Percentiles rank a stretch among this genome's conserved stretches.
phyloP scores from a whole-genome alignment of 2,113 vertebrate genomes.

The Sander lucioperca region DNA sequence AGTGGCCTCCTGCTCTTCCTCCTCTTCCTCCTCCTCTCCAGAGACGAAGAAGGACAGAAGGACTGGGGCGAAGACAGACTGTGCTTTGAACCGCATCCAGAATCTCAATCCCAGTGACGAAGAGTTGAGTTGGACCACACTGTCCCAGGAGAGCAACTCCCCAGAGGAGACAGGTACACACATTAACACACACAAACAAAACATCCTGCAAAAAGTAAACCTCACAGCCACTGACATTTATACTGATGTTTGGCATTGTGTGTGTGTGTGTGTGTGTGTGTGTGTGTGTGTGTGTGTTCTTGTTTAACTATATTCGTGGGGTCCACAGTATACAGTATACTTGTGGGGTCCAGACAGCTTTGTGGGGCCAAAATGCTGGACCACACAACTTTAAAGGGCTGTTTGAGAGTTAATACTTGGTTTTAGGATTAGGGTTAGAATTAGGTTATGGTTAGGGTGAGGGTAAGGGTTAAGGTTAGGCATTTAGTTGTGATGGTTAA shows the following conservation, averaged over 20 bases:
- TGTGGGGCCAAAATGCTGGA: too few species aligned
- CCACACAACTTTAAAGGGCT: too few species aligned
- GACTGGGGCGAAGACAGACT: constrained; percentile 95
- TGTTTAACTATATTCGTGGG: too few species aligned
- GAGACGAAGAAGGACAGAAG: constrained; percentile 97
- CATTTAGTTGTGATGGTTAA: too few species aligned
- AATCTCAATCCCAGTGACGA: constrained; percentile 96
- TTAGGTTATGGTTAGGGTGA: too few species aligned
- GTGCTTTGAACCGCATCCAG: constrained; percentile 95
- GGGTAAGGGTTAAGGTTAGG: too few species aligned
- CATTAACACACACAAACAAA: constrained; percentile 6
- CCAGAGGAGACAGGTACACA: constrained; percentile 92
- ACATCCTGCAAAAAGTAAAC: neutral
- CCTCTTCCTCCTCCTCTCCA: constrained; percentile 90
- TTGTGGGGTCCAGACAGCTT: too few species aligned
- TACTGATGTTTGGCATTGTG: neutral
- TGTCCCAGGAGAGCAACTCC: constrained; percentile 96
- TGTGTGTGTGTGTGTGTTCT: neutral
- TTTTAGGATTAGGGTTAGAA: too few species aligned
- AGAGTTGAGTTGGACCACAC: constrained; percentile 96
- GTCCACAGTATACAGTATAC: too few species aligned
- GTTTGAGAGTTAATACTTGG: too few species aligned
- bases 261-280: neutral
- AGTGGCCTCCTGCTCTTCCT: constrained; percentile 79
- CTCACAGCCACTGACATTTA: neutral